Evolutionary conservation across 1,140 invertebrate genomes (phyloP), one percentile per base, ranked within the genome.

Genomic region (Eriocheir sinensis): DNA sequence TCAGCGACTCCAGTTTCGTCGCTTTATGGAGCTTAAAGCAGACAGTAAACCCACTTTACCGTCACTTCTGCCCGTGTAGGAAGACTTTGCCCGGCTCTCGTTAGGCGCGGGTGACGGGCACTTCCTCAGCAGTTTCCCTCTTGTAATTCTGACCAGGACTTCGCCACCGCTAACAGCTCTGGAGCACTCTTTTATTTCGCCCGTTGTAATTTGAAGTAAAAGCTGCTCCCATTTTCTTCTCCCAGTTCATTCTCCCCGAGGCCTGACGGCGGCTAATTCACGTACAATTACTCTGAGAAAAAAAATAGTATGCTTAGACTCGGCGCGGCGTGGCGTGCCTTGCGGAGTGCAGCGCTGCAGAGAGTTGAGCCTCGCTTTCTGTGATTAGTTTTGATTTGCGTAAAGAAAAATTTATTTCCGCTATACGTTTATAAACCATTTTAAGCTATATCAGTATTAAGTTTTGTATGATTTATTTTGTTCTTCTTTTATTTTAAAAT

Each of bases 131-230:
- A 72, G 60, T 72, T 72, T 72, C 60, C 60, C 60, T n/a, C 27
- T 72, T 72, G 60, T 72, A 72, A 72, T 72, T 72, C 60, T 72
- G 60, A 72, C 60, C 60, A 72, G 60, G 60, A 72, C 60, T 72
- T 72, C 27, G 60, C 60, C 60, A n/a, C 60, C 60, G 60, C 60
- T 72, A 72, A 72, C n/a, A 72, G 60, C 60, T n/a, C 17, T 72
- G 60, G 60, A 72, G n/a, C 60, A 72, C 60, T 72, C 60, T 72
- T 72, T 72, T 27, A 72, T 72, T 72, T 72, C 60, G 2, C 27
- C 60, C 17, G 60, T 72, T n/a, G 60, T n/a, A n/a, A n/a, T 72
- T 72, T 72, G 60, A 72, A 72, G 60, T 72, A 72, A 72, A 72
- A 72, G 60, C 60, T 72, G 17, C 60, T 72, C 21, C 60, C 60